phyloP scores from a whole-genome alignment of 2,113 vertebrate species.

The Catharus minimus region DNA sequence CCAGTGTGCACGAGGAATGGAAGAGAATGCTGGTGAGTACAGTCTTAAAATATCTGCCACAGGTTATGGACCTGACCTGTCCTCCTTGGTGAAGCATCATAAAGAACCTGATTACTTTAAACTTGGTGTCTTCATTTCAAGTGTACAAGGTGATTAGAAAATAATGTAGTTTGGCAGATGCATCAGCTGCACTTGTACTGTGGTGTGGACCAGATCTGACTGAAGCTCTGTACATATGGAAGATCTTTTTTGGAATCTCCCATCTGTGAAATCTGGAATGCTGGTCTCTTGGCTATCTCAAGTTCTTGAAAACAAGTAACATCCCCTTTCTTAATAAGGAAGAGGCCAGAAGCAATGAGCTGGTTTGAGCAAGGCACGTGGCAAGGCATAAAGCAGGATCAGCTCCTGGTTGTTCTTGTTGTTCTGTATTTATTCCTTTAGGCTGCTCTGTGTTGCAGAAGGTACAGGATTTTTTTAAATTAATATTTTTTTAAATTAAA shows the following conservation, averaged over 20 bases:
- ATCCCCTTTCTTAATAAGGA: not conserved
- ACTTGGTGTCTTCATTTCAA: not conserved
- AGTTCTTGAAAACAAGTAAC: not conserved
- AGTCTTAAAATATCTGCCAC: rapidly evolving
- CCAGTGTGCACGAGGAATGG: constrained; percentile 13
- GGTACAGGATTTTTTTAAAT: not conserved
- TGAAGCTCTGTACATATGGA: not conserved
- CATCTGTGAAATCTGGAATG: not conserved
- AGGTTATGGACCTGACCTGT: not conserved
- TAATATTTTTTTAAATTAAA: not conserved
- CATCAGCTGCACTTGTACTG: not conserved
- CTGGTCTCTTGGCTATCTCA: not conserved
- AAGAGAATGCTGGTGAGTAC: constrained; percentile 54
- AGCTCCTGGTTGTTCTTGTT: not conserved
- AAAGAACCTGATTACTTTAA: not conserved
- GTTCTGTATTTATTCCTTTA: not conserved
- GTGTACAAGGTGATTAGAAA: not conserved
- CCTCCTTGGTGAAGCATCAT: not conserved
- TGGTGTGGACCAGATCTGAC: not conserved
- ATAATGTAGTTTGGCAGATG: not conserved
- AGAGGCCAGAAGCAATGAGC: not conserved
- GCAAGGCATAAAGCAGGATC: not conserved
- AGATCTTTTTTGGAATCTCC: not conserved
- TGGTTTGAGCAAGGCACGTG: not conserved
- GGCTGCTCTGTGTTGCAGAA: not conserved